Base-by-base conservation (phyloP, 2,113 vertebrate species). In the Myocastor coypus region DNA sequence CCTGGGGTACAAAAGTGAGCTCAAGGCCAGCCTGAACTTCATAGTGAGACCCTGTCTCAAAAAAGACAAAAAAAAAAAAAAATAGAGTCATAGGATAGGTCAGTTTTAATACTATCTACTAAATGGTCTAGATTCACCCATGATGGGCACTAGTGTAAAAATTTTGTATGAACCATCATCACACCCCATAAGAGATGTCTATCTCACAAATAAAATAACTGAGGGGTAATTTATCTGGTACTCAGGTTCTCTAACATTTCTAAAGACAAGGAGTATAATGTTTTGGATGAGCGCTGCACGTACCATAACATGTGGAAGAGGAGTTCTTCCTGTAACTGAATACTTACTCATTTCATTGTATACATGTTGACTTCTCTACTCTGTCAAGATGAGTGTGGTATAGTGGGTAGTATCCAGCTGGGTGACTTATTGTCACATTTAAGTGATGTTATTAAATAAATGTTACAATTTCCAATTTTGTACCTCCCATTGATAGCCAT, bases 381-480 rank as follows among this genome's bases (percentile, higher is more conserved):
- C 28, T 50, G 22, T n/a, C 37, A 14, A 61, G 11, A 34, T 63
- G 13, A 83, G 22, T n/a, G 61, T n/a, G 26, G 37, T 40, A 0
- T 71, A 77, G 50, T 1, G 4, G 2, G 30, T 66, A 59, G 42
- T 0, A 0, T 57, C 14, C 7, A 5, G 8, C 24, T 42, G 5
- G 30, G 78, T 66, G 32, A 57, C 30, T 5, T 59, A 0, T 34
- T 24, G 6, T 59, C 82, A 77, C 22, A n/a, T 89, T 94, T 91
- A 71, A 90, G 20, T 17, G 1, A 69, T 1, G 13, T 3, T 2
- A 11, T 24, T 64, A 66, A 90, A 20, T 40, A 71, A 42, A 57
- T 4, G 32, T 37, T 34, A 28, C 11, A 19, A 28, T 75, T n/a
- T 34, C 68, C 34, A 50, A 11, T 14, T 24, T 63, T 73, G 16